Evolutionary conservation across 2,888 invertebrate species (phyloP).

Genomic region (Amphipoea lucens): DNA sequence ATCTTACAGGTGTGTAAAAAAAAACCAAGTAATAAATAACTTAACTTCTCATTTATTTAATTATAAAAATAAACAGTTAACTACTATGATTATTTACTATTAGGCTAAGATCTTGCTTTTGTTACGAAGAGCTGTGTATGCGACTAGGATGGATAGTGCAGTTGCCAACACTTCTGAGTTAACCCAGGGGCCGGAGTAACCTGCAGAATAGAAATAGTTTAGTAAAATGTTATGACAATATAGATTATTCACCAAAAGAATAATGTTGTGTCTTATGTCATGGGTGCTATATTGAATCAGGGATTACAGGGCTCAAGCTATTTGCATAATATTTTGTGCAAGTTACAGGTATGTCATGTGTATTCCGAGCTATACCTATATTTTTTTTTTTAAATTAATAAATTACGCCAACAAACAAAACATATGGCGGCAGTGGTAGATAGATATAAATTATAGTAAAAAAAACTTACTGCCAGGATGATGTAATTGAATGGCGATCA

Average conservation of each 20-base stretch:
- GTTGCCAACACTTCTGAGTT: constrained; percentile 98
- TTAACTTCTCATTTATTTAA: constrained; percentile 78
- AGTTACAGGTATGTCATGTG: not conserved
- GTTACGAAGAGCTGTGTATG: constrained; percentile 96
- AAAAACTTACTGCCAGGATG: constrained; percentile 85
- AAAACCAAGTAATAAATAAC: constrained; percentile 65
- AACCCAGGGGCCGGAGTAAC: constrained; percentile 97
- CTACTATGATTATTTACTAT: constrained; percentile 32
- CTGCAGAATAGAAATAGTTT: constrained; percentile 75
- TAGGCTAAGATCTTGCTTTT: constrained; percentile 95
- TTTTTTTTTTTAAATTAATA: not conserved
- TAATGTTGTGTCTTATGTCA: not conserved
- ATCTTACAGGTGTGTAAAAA: constrained; percentile 11
- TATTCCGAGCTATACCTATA: not conserved
- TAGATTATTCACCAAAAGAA: not conserved
- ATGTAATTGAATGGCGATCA: constrained; percentile 92
- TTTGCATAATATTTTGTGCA: no score
- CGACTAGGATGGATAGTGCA: constrained; percentile 93
- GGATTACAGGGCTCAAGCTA: not conserved
- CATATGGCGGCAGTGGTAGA: no score
- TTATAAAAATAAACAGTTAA: constrained; percentile 70
- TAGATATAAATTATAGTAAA: not conserved
- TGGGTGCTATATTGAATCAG: not conserved
- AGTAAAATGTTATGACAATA: not conserved
- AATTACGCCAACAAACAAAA: not conserved